phyloP scores from a whole-genome alignment of 1,140 invertebrate species.

The Papilio xuthus region DNA sequence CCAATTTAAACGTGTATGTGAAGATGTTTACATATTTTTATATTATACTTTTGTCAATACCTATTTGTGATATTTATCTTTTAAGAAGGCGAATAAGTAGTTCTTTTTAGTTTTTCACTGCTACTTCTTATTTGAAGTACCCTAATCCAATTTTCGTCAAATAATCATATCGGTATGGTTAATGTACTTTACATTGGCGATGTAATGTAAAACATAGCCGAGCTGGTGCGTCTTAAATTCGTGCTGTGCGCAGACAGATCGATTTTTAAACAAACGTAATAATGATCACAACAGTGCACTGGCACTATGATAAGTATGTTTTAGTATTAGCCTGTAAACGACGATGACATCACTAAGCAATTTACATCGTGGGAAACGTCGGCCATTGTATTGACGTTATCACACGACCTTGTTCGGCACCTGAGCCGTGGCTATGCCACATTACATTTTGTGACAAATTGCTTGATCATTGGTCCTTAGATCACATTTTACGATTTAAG shows the following conservation, averaged over 20 bases:
- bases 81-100: too few relatives aligned
- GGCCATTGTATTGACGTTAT: constrained; percentile 35
- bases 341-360: constrained; percentile 46
- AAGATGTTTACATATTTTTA: too few relatives aligned
- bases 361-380: constrained; percentile 47
- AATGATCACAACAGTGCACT: constrained; percentile 27
- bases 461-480: background rate
- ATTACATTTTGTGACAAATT: constrained; percentile 29
- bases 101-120: too few relatives aligned
- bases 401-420: constrained; percentile 29
- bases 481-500: background rate
- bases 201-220: constrained; percentile 27
- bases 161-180: too few relatives aligned
- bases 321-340: constrained; percentile 22
- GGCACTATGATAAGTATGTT: constrained; percentile 32
- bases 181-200: background rate
- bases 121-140: too few relatives aligned
- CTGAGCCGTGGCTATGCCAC: constrained; percentile 30
- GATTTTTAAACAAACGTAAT: constrained; percentile 35
- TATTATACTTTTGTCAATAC: too few relatives aligned
- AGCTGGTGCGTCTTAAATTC: constrained; percentile 3
- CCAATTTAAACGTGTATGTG: too few relatives aligned
- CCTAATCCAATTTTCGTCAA: too few relatives aligned
- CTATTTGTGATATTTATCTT: too few relatives aligned
- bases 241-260: background rate